Evolutionary conservation across 2,113 vertebrate genomes (phyloP).

Genomic region (Ammodytes marinus): DNA sequence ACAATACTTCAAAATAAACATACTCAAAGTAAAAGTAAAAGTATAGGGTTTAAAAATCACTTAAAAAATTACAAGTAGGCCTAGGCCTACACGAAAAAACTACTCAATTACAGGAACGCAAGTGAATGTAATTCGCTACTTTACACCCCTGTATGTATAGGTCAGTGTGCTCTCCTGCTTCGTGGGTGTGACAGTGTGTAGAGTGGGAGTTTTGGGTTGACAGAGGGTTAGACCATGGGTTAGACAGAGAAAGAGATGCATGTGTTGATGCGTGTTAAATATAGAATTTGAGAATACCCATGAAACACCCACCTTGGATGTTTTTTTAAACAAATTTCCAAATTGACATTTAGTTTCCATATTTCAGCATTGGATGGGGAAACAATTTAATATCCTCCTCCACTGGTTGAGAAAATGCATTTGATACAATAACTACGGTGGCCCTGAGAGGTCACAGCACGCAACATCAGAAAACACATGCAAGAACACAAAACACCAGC

Average conservation of each 20-base stretch:
- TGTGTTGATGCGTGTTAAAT: background rate
- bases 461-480: too few relatives aligned
- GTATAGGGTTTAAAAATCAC: too few relatives aligned
- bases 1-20: too few relatives aligned
- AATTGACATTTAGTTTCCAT: background rate
- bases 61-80: too few relatives aligned
- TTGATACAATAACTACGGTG: background rate
- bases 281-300: background rate
- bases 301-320: too few relatives aligned
- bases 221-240: background rate
- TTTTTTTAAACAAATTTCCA: background rate
- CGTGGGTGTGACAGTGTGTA: background rate
- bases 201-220: background rate
- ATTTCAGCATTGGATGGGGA: background rate
- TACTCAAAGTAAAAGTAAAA: too few relatives aligned
- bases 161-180: slow-evolving; percentile 30
- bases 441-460: too few relatives aligned
- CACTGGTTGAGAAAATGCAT: background rate
- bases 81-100: too few relatives aligned
- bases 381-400: background rate
- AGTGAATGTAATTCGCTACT: too few relatives aligned
- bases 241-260: background rate
- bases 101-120: too few relatives aligned
- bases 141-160: too few relatives aligned
- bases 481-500: too few relatives aligned